Evolutionary conservation across 2,113 vertebrate species (phyloP), one percentile per base, ranked within the genome.

Genomic region (Condylura cristata): DNA sequence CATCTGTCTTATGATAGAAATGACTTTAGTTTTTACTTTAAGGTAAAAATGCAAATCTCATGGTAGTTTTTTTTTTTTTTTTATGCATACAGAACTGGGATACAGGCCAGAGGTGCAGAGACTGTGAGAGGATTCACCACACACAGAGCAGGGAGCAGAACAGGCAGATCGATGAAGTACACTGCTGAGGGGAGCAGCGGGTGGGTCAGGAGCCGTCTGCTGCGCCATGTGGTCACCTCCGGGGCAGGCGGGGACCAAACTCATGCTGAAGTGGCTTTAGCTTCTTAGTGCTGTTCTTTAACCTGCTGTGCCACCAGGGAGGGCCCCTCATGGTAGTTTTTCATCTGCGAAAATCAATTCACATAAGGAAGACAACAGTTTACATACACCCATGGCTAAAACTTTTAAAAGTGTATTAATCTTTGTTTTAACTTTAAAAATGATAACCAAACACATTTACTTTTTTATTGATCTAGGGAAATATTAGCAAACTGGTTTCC

Each of bases 311-410:
- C n/a, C n/a, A n/a, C n/a, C n/a, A n/a, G n/a, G n/a, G n/a, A n/a
- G n/a, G n/a, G n/a, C n/a, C n/a, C 4, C 1, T 34, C 70, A 60
- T 44, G 4, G 32, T 72, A 39, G 93, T 20, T 91, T 88, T 93
- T 79, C 37, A 89, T 89, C 16, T 17, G 61, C 41, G 44, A 83
- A 95, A 94, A 91, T 93, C 86, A 86, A 82, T 84, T 94, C 24
- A 46, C 7, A 65, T 24, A 34, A 89, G 2, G 34, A 60, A 95
- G 28, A 75, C 34, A 53, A 91, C 82, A 5, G 24, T 86, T 91
- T 93, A 71, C 95, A 68, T 94, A 34, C 5, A 89, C 39, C 34
- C 24, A 60, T 61, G 22, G 17, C 46, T 79, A 70, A 66, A 76
- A 39, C 2, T 79, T 84, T 93, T 12, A 0, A 39, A 86, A 93